phyloP scores from a whole-genome alignment of 2,113 vertebrate species.

The Pelusios castaneus region DNA sequence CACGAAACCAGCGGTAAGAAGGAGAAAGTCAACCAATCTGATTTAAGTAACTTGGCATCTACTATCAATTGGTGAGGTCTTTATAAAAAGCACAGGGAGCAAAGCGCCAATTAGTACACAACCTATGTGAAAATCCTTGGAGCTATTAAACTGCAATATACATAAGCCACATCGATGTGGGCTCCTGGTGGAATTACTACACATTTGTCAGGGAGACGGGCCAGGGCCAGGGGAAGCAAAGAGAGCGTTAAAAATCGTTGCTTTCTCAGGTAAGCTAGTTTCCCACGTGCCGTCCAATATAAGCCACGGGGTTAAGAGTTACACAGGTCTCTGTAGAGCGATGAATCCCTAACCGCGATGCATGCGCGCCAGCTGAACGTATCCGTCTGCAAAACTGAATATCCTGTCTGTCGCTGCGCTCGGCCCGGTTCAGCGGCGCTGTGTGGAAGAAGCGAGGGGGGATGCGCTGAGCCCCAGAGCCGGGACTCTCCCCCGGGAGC shows the following conservation, averaged over 20 bases:
- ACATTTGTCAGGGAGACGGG: not conserved
- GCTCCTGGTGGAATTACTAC: not conserved
- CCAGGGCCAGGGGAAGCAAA: not conserved
- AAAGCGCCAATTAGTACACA: not conserved
- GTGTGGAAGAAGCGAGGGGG: not conserved
- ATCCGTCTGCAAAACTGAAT: not conserved
- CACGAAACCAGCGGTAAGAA: not conserved
- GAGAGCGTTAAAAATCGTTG: not conserved
- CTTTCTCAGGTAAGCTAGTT: not conserved
- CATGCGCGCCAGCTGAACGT: not conserved
- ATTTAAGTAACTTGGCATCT: not conserved
- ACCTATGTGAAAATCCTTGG: not conserved
- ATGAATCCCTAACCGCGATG: not conserved
- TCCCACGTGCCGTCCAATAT: not conserved
- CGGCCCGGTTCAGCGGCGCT: no score
- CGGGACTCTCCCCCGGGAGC: not conserved
- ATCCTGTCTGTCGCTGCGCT: not conserved
- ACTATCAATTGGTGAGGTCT: not conserved
- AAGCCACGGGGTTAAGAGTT: not conserved
- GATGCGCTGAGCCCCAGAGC: conserved; percentile 3
- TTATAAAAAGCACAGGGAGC: conserved; percentile 12
- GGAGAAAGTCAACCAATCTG: not conserved
- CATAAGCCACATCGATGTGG: not conserved
- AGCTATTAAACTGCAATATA: accelerated
- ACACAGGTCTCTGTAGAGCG: not conserved